Percentiles rank a stretch among this genome's conserved stretches.
Evolutionary conservation across 2,797 vertebrate species (phyloP).

Genomic region (Ciconia nigra): DNA sequence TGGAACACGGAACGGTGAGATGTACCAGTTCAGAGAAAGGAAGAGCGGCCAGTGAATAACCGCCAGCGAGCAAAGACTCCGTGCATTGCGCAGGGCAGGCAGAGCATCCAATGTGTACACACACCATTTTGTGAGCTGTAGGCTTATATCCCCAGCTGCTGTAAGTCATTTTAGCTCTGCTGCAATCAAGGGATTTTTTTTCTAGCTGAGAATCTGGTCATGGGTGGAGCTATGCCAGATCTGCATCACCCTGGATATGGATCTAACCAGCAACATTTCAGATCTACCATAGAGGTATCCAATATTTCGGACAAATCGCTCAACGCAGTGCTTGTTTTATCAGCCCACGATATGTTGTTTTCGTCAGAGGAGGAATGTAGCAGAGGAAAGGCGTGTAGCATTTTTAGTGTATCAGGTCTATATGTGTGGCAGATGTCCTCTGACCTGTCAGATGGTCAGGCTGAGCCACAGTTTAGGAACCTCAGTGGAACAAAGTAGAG

Average conservation of each 20-base stretch:
- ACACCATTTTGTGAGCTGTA: neutral
- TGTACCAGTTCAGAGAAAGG: neutral
- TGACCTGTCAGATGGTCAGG: neutral
- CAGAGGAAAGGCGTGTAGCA: neutral
- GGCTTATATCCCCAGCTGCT: neutral
- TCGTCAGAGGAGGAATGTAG: neutral
- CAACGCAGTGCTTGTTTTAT: accelerated
- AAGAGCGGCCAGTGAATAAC: neutral
- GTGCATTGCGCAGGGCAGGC: neutral
- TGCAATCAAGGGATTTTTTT: neutral
- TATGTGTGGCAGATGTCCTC: conserved; percentile 2
- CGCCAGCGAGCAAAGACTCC: neutral
- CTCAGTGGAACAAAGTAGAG: neutral
- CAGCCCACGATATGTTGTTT: neutral
- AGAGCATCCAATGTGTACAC: neutral
- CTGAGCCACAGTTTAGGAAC: neutral
- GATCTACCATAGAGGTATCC: neutral
- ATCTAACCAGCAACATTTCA: neutral
- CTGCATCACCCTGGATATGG: neutral
- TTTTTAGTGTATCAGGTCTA: neutral
- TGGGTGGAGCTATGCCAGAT: neutral
- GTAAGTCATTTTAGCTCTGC: neutral
- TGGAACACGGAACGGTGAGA: accelerated
- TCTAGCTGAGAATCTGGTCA: neutral
- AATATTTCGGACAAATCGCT: neutral